Evolutionary conservation across 2,113 vertebrate species (phyloP).

Genomic region (Antigone vipio): DNA sequence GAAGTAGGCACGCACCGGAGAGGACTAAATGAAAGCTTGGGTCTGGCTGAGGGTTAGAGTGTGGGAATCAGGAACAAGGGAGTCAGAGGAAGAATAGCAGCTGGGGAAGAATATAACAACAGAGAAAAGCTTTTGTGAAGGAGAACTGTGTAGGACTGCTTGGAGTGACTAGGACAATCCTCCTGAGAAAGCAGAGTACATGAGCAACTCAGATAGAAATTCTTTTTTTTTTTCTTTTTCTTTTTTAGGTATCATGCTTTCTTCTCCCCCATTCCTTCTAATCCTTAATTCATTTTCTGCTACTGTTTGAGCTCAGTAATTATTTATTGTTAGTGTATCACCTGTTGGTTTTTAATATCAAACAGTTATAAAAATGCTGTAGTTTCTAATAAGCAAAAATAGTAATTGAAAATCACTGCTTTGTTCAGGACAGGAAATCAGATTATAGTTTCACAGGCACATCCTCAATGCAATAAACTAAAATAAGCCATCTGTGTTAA

Average conservation of each 20-base stretch:
- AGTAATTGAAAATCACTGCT: background rate
- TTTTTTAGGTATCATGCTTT: background rate
- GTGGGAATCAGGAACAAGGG: background rate
- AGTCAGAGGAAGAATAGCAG: background rate
- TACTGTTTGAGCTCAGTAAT: background rate
- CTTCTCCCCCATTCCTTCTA: background rate
- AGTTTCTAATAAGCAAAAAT: background rate
- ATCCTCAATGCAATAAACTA: background rate
- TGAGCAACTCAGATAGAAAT: background rate
- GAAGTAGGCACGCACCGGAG: background rate
- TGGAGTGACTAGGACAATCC: background rate
- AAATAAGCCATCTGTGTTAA: background rate
- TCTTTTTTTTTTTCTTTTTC: background rate
- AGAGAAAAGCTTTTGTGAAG: conserved; percentile 6
- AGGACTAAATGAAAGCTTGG: background rate
- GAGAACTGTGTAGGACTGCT: background rate
- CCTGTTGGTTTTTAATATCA: background rate
- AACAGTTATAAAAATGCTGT: background rate
- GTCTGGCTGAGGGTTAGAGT: background rate
- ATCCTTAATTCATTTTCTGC: background rate
- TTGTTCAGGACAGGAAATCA: background rate
- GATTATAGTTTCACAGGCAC: background rate
- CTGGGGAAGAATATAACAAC: background rate
- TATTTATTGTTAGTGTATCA: background rate
- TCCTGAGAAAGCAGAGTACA: background rate